These are phyloP conservation scores for Steatocranus sp. DNA, from an alignment of 2,797 vertebrate genomes.

Conservation along the genomic window DNA sequence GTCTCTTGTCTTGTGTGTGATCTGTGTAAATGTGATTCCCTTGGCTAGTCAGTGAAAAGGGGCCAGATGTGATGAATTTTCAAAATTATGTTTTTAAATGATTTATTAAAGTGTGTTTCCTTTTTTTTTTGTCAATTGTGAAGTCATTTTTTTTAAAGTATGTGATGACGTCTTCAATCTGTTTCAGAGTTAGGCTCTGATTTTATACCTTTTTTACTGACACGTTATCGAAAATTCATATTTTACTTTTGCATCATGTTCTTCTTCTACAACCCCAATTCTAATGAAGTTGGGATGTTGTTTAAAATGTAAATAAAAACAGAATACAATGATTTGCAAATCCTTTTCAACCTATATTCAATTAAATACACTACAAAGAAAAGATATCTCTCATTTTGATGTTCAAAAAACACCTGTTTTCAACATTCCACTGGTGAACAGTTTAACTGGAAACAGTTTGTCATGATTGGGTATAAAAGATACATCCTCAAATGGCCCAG, in stretches of 20 bases:
- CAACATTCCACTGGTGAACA: not conserved
- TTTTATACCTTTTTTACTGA: not conserved
- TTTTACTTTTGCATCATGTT: not conserved
- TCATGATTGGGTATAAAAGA: not conserved
- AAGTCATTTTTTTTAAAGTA: not conserved
- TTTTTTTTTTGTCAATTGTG: no score
- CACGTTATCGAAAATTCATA: rapidly evolving
- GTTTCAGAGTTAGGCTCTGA: not conserved
- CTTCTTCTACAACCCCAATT: not conserved
- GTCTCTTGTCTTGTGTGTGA: not conserved
- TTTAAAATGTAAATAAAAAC: not conserved
- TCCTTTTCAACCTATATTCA: not conserved
- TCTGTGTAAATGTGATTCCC: not conserved
- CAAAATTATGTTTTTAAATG: not conserved
- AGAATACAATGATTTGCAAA: rapidly evolving
- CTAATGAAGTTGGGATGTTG: not conserved
- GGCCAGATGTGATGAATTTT: not conserved
- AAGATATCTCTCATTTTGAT: not conserved
- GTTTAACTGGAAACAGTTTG: not conserved
- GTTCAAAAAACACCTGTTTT: not conserved
- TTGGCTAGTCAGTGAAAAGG: not conserved
- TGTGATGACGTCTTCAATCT: not conserved
- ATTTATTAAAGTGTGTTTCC: not conserved
- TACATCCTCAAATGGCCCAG: not conserved
- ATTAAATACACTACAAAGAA: not conserved